phyloP scores from a whole-genome alignment of 2,113 vertebrate species.

The Nycticorax nycticorax region DNA sequence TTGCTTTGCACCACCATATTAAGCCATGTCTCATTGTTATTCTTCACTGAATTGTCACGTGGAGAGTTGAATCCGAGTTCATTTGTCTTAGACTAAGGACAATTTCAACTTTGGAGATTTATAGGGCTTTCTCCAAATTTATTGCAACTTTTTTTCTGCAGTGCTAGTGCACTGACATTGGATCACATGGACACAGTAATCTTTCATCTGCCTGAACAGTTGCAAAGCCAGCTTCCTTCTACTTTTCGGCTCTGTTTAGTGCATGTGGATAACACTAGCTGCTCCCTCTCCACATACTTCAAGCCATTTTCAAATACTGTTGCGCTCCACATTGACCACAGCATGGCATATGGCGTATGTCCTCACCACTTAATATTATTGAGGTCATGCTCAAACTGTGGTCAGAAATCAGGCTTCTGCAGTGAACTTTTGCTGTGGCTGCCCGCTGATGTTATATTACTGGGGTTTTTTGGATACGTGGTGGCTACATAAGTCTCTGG shows the following conservation, averaged over 20 bases:
- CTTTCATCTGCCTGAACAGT: neutral
- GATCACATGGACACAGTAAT: neutral
- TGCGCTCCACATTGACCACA: neutral
- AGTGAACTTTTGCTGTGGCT: neutral
- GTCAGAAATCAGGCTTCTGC: neutral
- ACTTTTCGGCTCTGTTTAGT: neutral
- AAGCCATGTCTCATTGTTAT: neutral
- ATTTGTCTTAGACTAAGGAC: conserved; percentile 38
- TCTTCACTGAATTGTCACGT: neutral
- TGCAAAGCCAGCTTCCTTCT: neutral
- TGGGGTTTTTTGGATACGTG: neutral
- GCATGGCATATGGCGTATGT: neutral
- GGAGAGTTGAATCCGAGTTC: conserved; percentile 47
- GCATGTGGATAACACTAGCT: neutral
- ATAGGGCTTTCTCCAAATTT: conserved; percentile 14
- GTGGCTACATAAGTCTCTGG: neutral
- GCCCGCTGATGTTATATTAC: neutral
- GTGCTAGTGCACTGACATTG: neutral
- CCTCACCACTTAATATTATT: neutral
- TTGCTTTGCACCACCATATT: conserved; percentile 23
- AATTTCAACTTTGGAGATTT: conserved; percentile 20
- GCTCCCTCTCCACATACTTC: neutral
- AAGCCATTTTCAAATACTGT: neutral
- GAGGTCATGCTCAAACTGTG: neutral
- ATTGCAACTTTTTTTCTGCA: conserved; percentile 13